Evolutionary conservation across 1,140 invertebrate genomes (phyloP).

Genomic region (Lithobius niger): DNA sequence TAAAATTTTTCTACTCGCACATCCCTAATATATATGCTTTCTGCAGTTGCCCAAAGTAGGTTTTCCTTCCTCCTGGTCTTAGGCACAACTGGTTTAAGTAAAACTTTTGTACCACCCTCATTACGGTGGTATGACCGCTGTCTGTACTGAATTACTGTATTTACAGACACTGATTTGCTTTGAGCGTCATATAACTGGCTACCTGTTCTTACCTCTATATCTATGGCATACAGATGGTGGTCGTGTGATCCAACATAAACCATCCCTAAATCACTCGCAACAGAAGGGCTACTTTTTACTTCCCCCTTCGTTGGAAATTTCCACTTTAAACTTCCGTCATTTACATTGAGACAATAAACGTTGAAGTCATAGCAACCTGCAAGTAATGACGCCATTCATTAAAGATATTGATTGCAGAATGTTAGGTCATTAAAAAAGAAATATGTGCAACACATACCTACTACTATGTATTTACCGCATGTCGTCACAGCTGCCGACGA

Average conservation of each 20-base stretch:
- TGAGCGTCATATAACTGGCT: no score
- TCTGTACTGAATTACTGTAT: no score
- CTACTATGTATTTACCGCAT: constrained; percentile 29
- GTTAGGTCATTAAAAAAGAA: background rate
- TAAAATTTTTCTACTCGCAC: no score
- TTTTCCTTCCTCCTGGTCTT: no score
- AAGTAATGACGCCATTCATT: no score
- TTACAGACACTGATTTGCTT: no score
- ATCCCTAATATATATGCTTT: no score
- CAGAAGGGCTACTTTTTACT: constrained; percentile 49
- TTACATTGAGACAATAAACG: constrained; percentile 44
- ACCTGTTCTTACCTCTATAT: constrained; percentile 39
- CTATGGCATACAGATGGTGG: constrained; percentile 43
- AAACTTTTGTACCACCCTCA: no score
- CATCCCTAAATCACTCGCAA: constrained; percentile 25
- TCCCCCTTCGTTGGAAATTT: constrained; percentile 41
- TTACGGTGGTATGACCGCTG: no score
- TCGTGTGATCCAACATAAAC: constrained; percentile 56
- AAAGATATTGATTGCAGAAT: no score
- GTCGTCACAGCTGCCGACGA: constrained; percentile 36
- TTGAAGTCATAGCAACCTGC: constrained; percentile 51
- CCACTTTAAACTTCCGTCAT: constrained; percentile 43
- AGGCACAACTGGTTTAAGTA: no score
- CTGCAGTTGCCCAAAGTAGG: no score
- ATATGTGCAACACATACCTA: constrained; percentile 24